A percentile compares a stretch with the other conserved stretches of the same genome.
Evolutionary conservation across 92 coral and sea anemone genomes (phyloP).

Genomic region (Parazoanthus atlanticus): DNA sequence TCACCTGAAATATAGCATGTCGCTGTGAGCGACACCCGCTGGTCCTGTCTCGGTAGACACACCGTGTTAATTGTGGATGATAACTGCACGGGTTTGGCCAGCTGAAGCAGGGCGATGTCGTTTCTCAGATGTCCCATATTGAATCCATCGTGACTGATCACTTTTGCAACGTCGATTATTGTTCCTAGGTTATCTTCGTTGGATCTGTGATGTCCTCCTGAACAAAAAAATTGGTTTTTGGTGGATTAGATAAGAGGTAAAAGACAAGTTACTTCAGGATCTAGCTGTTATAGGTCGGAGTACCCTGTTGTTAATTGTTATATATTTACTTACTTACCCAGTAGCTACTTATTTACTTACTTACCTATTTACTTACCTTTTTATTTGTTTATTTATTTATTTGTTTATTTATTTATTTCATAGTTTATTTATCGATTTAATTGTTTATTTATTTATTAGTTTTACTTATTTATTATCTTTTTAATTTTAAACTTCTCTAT

Average conservation of each 20-base stretch:
- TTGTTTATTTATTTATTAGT: too few relatives aligned
- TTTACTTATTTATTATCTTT: too few relatives aligned
- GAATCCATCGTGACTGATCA: slow-evolving; percentile 2
- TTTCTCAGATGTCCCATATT: not conserved
- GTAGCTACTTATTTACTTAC: too few relatives aligned
- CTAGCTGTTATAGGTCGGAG: too few relatives aligned
- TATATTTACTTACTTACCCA: too few relatives aligned
- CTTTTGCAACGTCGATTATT: not conserved
- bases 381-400: too few relatives aligned
- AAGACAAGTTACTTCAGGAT: too few relatives aligned
- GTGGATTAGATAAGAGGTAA: not conserved
- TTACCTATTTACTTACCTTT: too few relatives aligned
- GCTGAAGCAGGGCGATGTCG: not conserved
- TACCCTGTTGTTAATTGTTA: too few relatives aligned
- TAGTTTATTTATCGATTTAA: too few relatives aligned
- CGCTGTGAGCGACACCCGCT: not conserved
- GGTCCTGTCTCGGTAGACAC: not conserved
- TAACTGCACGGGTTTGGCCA: not conserved
- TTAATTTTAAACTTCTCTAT: too few relatives aligned
- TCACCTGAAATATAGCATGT: not conserved
- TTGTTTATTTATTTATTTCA: too few relatives aligned
- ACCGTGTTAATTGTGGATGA: not conserved
- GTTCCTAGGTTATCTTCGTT: not conserved
- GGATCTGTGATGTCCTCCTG: slow-evolving; percentile 1
- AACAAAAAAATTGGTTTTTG: not conserved